Percentiles rank a stretch among this genome's conserved stretches.
These are phyloP conservation scores for Mormyrus iriodes DNA, from an alignment of 2,113 vertebrate genomes.

Conservation along the genomic window DNA sequence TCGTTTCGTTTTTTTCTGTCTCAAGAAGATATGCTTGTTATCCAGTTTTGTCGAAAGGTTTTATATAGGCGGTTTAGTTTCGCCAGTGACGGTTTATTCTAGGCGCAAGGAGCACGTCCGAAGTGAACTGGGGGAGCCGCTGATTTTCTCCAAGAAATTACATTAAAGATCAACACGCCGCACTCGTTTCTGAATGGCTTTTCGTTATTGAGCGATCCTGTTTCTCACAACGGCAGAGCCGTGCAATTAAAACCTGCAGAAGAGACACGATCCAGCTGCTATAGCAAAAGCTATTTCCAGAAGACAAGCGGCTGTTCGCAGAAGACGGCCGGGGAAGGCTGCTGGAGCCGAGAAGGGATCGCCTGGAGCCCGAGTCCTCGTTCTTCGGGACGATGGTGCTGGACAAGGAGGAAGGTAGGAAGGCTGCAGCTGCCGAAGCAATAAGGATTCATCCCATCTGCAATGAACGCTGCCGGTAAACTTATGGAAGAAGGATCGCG, in stretches of 20 bases:
- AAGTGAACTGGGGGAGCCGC: constrained; percentile 24
- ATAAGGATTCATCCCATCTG: constrained; percentile 29
- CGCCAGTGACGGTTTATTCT: constrained; percentile 47
- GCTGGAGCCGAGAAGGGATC: constrained; percentile 79
- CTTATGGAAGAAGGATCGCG: not conserved
- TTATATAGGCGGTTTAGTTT: constrained; percentile 46
- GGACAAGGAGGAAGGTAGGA: constrained; percentile 96
- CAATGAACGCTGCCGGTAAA: not conserved
- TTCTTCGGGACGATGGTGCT: constrained; percentile 78
- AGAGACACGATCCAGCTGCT: constrained; percentile 47
- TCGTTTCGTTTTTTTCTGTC: constrained; percentile 40
- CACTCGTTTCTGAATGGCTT: constrained; percentile 48
- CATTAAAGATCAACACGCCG: constrained; percentile 38
- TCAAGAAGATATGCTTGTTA: constrained; percentile 54
- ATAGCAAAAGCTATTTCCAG: constrained; percentile 54
- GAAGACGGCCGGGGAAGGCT: constrained; percentile 58
- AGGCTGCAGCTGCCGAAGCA: constrained; percentile 40
- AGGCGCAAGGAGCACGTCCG: constrained; percentile 22
- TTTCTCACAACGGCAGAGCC: constrained; percentile 39
- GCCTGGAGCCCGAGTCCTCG: constrained; percentile 50
- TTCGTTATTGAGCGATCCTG: constrained; percentile 38
- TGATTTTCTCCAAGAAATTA: constrained; percentile 40
- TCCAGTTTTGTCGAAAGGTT: constrained; percentile 45
- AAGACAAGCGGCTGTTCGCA: constrained; percentile 27
- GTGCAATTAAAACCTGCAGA: constrained; percentile 41